Percentiles rank a stretch among this genome's conserved stretches.
Conservation (phyloP, 2,888 invertebrate genomes). For the Pterobdella sp. region DNA sequence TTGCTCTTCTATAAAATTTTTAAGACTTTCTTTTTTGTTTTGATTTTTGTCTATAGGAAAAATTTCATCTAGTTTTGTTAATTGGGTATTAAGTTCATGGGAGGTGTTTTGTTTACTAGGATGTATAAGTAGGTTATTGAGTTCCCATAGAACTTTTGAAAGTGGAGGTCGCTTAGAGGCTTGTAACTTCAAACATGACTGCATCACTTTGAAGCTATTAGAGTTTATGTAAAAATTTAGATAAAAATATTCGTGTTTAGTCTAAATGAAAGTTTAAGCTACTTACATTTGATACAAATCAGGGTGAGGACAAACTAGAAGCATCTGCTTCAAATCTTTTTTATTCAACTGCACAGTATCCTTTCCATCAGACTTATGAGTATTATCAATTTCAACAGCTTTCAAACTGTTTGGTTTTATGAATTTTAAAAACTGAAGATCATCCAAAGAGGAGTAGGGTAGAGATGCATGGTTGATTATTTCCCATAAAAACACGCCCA, state of each 20-base stretch:
- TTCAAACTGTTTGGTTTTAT: background rate
- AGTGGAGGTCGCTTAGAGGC: background rate
- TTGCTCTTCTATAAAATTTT: background rate
- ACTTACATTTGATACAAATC: background rate
- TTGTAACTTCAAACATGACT: background rate
- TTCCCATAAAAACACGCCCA: background rate
- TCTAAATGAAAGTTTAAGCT: background rate
- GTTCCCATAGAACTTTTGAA: background rate
- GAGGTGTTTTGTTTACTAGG: background rate
- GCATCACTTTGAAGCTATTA: slow-evolving; percentile 12
- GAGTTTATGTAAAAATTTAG: background rate
- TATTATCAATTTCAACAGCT: background rate
- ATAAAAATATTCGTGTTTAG: background rate
- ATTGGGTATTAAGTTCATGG: too few species aligned
- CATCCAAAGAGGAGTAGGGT: background rate
- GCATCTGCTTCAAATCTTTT: background rate
- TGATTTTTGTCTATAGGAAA: too few species aligned
- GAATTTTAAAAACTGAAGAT: background rate
- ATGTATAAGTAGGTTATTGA: background rate
- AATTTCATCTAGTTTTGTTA: too few species aligned
- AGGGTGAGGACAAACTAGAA: background rate
- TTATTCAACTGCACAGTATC: background rate
- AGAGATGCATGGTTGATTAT: background rate
- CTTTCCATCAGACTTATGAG: background rate
- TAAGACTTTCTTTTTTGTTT: background rate